Evolutionary conservation across 1,140 invertebrate genomes (phyloP).

Genomic region (Drosophila albomicans): DNA sequence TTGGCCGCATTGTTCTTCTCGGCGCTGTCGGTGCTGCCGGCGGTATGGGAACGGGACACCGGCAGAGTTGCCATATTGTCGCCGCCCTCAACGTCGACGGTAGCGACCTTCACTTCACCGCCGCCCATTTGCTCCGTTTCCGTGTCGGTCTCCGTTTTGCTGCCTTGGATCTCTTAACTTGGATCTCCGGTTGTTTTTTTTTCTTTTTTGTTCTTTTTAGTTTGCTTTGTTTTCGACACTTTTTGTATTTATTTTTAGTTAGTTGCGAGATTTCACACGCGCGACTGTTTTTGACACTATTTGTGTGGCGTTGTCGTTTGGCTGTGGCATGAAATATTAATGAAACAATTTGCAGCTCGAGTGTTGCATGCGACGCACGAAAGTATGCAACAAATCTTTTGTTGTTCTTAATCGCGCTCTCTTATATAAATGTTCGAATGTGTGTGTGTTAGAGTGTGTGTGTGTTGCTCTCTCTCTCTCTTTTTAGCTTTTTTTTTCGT

Average conservation of each 20-base stretch:
- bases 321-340: constrained; percentile 43
- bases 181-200: too few relatives aligned
- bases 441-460: constrained; percentile 17
- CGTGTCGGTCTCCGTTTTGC: constrained; percentile 79
- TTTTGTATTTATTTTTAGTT: constrained; percentile 29
- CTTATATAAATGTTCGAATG: constrained; percentile 4
- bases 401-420: constrained; percentile 27
- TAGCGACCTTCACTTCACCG: constrained; percentile 93
- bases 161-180: constrained; percentile 35
- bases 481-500: background rate
- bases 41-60: constrained; percentile 88
- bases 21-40: constrained; percentile 88
- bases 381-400: constrained; percentile 56
- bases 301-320: constrained; percentile 35
- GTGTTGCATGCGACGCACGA: constrained; percentile 35
- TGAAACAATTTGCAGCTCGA: constrained; percentile 72
- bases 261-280: constrained; percentile 13
- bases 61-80: constrained; percentile 94
- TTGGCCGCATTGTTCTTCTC: constrained; percentile 92
- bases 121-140: constrained; percentile 87
- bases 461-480: constrained; percentile 23
- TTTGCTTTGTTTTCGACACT: background rate
- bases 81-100: constrained; percentile 92
- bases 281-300: background rate
- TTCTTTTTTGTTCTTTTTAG: constrained; percentile 9